Base-by-base conservation (phyloP, 2,888 invertebrate species). In the Brachyopa scutellaris region DNA sequence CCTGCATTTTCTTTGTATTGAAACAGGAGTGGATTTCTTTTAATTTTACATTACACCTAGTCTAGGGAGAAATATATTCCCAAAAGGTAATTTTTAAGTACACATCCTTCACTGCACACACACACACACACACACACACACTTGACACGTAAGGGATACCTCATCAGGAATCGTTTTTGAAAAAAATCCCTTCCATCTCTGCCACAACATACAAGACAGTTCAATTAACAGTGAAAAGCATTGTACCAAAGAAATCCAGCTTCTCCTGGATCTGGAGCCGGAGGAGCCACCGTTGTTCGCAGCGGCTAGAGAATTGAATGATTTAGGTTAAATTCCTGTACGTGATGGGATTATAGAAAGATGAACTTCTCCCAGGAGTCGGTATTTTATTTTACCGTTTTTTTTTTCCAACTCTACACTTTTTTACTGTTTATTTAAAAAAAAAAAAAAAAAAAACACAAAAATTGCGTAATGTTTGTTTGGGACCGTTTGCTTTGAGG, bases 311-410 rank as follows among this genome's bases (percentile, higher is more conserved):
- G 74, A 74, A 53, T 62, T 42, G 62, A 62, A 74, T 74, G 69
- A 74, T 74, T 73, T 79, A 73, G 74, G 67, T 80, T 74, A 57
- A 80, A 74, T 74, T 80, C 62, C 57, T 42, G 69, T 69, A 80
- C 80, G 80, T 80, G 80, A 74, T 74, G 57, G 67, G 80, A 80
- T 80, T 80, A 31, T 69, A 45, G 62, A 69, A 74, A 69, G 67
- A 74, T 74, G 69, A 80, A 74, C 69, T 59, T 69, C 69, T 69
- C 74, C 62, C 67, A 69, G 21, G 69, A 57, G 80, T 42, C 69
- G 31, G 40, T 57, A 36, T 40, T 49, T 67, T 55, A 38, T 49
- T 23, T 45, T 51, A n/a, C 19, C 29, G 15, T 66, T 19, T 53
- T 40, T 38, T 31, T 45, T 59, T 55, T 33, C 49, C 29, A 55